Conservation (phyloP, 2,888 invertebrate genomes). For the Noctua fimbriata region DNA sequence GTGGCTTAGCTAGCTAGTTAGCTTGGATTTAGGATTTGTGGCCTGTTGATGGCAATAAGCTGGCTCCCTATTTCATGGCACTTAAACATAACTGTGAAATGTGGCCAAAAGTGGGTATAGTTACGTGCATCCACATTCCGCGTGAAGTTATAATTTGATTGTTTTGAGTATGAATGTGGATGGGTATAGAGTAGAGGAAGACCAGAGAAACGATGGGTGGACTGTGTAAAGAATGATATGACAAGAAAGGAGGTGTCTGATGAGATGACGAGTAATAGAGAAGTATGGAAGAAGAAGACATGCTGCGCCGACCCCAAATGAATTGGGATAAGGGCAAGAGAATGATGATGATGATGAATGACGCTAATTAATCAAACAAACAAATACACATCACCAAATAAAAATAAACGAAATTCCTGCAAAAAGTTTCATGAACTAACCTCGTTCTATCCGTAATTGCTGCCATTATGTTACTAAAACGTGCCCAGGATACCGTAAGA, state of each 20-base stretch:
- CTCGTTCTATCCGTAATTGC: constrained; percentile 3
- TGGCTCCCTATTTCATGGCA: background rate
- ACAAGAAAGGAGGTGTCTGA: no score
- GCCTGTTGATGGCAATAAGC: background rate
- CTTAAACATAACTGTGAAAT: background rate
- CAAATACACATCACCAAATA: constrained; percentile 16
- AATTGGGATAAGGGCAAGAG: no score
- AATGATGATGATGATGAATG: no score
- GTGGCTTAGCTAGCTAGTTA: no score
- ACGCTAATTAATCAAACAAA: background rate
- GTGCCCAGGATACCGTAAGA: constrained; percentile 3
- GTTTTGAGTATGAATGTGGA: no score
- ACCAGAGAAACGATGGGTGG: no score
- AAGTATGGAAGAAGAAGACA: no score
- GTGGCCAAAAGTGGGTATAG: background rate
- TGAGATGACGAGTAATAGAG: no score
- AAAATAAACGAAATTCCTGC: background rate
- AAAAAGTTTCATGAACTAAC: constrained; percentile 16
- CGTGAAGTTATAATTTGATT: background rate
- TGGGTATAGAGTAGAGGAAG: no score
- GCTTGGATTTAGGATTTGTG: background rate
- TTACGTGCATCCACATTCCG: background rate
- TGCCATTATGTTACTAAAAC: constrained; percentile 19
- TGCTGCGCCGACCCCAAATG: no score
- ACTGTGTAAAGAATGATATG: background rate